Percentiles rank a stretch among this genome's conserved stretches.
Evolutionary conservation across 2,797 vertebrate species (phyloP).

Genomic region (Nasua narica): DNA sequence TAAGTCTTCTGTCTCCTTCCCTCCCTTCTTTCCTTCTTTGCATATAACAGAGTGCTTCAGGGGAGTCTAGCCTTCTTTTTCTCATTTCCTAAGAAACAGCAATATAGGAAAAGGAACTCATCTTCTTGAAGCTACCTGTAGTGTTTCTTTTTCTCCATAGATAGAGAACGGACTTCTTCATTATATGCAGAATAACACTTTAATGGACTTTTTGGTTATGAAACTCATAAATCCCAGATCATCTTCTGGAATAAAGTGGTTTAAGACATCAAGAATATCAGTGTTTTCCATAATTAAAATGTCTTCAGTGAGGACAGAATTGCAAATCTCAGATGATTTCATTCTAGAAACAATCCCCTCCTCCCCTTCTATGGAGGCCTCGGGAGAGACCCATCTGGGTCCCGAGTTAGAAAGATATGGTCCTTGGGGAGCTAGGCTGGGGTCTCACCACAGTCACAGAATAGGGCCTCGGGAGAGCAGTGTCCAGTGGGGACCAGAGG

Average conservation of each 20-base stretch:
- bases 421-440: background rate
- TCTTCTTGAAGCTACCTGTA: background rate
- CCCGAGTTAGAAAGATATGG: background rate
- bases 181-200: slow-evolving; percentile 13
- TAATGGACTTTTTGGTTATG: slow-evolving; percentile 44
- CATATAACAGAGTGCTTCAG: background rate
- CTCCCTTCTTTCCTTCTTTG: background rate
- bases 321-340: slow-evolving; percentile 25
- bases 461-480: background rate
- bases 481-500: background rate
- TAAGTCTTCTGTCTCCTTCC: background rate
- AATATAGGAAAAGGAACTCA: background rate
- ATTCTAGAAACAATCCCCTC: background rate
- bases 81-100: background rate
- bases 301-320: slow-evolving; percentile 15
- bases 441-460: background rate
- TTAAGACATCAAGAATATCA: slow-evolving; percentile 38
- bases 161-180: background rate
- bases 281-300: slow-evolving; percentile 60
- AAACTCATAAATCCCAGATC: slow-evolving; percentile 28
- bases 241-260: background rate
- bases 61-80: background rate
- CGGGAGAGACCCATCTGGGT: background rate
- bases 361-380: background rate
- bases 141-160: background rate